phyloP scores from a whole-genome alignment of 2,113 vertebrate species.

The Siniperca chuatsi region DNA sequence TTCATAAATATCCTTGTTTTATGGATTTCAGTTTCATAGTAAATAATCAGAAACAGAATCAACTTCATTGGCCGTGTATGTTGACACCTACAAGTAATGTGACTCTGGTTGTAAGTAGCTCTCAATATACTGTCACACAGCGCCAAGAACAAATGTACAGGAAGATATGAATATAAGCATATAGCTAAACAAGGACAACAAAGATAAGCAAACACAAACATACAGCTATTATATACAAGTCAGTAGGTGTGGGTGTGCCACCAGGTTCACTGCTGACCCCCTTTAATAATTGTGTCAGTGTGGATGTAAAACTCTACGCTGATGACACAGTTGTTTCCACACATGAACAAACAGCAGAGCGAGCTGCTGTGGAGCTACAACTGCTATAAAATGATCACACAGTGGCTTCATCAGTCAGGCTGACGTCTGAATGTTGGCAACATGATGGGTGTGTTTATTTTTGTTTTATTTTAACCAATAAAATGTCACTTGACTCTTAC shows the following conservation, averaged over 20 bases:
- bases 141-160: too few species aligned
- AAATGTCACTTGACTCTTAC: background rate
- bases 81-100: background rate
- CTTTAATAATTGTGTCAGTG: background rate
- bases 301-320: background rate
- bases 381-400: too few species aligned
- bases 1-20: background rate
- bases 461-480: background rate
- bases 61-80: background rate
- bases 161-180: too few species aligned
- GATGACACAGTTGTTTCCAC: background rate
- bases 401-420: too few species aligned
- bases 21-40: background rate
- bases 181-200: too few species aligned
- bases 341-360: too few species aligned
- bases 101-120: background rate
- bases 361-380: too few species aligned
- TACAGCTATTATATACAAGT: too few species aligned
- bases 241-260: too few species aligned
- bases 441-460: background rate
- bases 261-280: background rate
- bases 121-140: background rate
- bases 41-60: background rate
- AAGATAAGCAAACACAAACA: too few species aligned
- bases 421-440: background rate